Evolutionary conservation across 2,113 vertebrate genomes (phyloP), one percentile per base, ranked within the genome.

Genomic region (Notarius quadriscutis): DNA sequence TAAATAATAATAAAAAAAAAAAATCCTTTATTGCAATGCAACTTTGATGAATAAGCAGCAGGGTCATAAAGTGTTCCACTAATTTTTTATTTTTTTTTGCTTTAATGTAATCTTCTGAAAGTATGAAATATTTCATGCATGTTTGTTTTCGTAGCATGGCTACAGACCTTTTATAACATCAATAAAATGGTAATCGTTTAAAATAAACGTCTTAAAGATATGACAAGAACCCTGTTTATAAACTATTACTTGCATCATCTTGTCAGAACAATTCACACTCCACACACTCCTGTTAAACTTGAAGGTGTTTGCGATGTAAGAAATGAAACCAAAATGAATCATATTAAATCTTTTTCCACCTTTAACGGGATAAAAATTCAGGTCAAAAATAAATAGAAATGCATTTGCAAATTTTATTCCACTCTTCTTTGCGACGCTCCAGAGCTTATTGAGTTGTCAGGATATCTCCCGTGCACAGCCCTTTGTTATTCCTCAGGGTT

Each of bases 191-290:
- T 6, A 50, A 27, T 25, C 1, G 5, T 75, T 77, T 53, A 18
- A 15, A 69, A 30, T 30, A 69, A 69, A 69, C 2, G 27, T 34
- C 34, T 4, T 75, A 55, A 12, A 30, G 51, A 79, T 75, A 53
- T 55, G 15, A 51, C 75, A 79, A 79, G 75, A 79, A 79, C 75
- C 75, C 75, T 27, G 75, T 41, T 41, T 57, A 27, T 79, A 51
- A 51, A 75, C 18, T 11, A 10, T 75, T 74, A 2, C 12, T 78
- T 77, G 48, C 74, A 14, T 77, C n/a, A 79, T 55, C 10, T 48
- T 77, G 48, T 77, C 11, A 2, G 50, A 77, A 6, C 74, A 77
- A 14, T 55, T 78, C 50, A 27, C n/a, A 17, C 75, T 27, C 25
- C 55, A 55, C 5, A 17, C 75, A 57, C 25, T n/a, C 20, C 48